Evolutionary conservation across 2,888 invertebrate genomes (phyloP).

Genomic region (Ceratothoa steindachneri): DNA sequence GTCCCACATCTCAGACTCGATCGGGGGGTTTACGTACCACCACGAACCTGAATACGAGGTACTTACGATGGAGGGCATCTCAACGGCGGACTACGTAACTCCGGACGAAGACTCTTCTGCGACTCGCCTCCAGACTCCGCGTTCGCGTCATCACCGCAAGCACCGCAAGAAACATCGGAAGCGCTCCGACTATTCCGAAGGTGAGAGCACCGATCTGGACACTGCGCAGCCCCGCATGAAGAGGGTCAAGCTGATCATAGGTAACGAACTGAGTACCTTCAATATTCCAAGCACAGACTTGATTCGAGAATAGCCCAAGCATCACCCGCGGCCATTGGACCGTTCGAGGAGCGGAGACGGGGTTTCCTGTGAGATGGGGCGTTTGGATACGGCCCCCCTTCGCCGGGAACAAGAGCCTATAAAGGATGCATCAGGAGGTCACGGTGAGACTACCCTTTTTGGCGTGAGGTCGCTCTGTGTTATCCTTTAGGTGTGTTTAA

Average conservation of each 20-base stretch:
- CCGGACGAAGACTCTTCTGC: constrained; percentile 15
- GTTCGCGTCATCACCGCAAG: constrained; percentile 28
- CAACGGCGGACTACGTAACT: constrained; percentile 28
- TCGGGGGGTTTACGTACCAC: constrained; percentile 10
- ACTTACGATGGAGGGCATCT: constrained; percentile 41
- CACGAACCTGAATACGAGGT: constrained; percentile 45
- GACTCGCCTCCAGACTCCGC: constrained; percentile 19
- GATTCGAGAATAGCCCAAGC: constrained; percentile 24
- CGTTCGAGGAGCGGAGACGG: too few species aligned
- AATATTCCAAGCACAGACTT: constrained; percentile 36
- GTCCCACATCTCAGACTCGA: constrained; percentile 38
- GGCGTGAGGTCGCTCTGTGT: constrained; percentile 16
- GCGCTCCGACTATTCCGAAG: constrained; percentile 38
- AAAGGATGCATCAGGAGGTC: too few species aligned
- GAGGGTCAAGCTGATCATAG: constrained; percentile 34
- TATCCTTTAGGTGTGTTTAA: background rate
- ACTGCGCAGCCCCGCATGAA: constrained; percentile 33
- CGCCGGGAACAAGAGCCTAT: too few species aligned
- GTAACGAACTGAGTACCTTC: constrained; percentile 41
- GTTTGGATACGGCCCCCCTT: too few species aligned
- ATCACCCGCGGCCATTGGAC: constrained; percentile 21
- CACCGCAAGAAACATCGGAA: constrained; percentile 33
- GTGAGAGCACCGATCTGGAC: constrained; percentile 35
- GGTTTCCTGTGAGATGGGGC: too few species aligned
- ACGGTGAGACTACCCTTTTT: constrained; percentile 1